These are phyloP conservation scores for Dreissena rostriformis DNA, from an alignment of 1,140 invertebrate genomes.

Conservation along the genomic window DNA sequence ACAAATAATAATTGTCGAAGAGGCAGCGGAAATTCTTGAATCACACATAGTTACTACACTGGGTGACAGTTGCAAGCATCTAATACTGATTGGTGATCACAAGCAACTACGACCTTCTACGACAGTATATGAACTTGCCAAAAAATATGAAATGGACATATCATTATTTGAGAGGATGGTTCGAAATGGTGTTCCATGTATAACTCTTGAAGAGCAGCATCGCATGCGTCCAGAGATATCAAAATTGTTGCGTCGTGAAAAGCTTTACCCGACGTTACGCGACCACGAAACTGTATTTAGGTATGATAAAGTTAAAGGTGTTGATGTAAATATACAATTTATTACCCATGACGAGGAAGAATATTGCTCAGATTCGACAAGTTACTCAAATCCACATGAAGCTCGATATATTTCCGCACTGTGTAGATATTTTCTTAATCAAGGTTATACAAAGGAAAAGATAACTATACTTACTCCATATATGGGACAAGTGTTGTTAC, in stretches of 20 bases:
- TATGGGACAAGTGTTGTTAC: conserved; percentile 71
- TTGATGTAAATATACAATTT: conserved; percentile 76
- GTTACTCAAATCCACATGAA: conserved; percentile 75
- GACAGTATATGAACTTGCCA: conserved; percentile 77
- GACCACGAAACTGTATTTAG: conserved; percentile 70
- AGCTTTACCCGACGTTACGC: conserved; percentile 77
- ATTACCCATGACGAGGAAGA: conserved; percentile 76
- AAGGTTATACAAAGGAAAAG: conserved; percentile 72
- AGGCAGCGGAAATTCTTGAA: conserved; percentile 79
- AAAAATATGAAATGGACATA: conserved; percentile 78
- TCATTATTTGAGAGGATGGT: conserved; percentile 81
- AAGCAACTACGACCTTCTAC: conserved; percentile 82
- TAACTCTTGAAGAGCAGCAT: conserved; percentile 80
- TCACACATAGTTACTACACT: conserved; percentile 81
- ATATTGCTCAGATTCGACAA: conserved; percentile 66
- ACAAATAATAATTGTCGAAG: conserved; percentile 77
- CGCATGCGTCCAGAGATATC: conserved; percentile 82
- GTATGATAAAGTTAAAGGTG: conserved; percentile 73
- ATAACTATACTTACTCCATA: conserved; percentile 80
- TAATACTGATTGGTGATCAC: conserved; percentile 84
- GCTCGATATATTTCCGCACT: conserved; percentile 70
- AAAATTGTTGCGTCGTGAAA: conserved; percentile 61
- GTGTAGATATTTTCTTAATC: conserved; percentile 75
- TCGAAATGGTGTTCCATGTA: conserved; percentile 74
- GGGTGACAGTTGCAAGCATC: conserved; percentile 87